Base-by-base conservation (phyloP, 2,113 vertebrate genomes). In the Cardinalis cardinalis region DNA sequence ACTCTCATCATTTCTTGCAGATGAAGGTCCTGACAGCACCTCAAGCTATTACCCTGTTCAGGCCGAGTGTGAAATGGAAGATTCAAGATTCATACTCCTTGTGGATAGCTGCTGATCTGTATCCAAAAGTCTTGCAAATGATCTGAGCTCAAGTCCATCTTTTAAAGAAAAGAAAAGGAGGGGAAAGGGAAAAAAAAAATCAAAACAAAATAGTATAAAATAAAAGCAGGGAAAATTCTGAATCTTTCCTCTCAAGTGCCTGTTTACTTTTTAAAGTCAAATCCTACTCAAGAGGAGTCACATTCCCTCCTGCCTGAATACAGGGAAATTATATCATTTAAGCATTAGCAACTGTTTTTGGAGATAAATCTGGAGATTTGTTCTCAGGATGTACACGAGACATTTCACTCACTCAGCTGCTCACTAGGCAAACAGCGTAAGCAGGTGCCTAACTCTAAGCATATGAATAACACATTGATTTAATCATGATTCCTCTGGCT, bases 11-110 rank as follows among this genome's bases (percentile, higher is more conserved):
- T 83, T 94, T 90, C 79, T 89, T 92, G 79, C 78, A 91, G 93
- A 91, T 88, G 83, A 92, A 95, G 91, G 91, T 95, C 91, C 88
- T 92, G 91, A 95, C 82, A 95, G 78, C 75, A 96, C 91, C 85
- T 94, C 85, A 91, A 88, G 68, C 89, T 94, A 95, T 95, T 95
- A 91, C 69, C 52, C 75, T 92, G 85, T 86, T 94, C 93, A 95
- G 89, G 43, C 79, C 84, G 88, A 93, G 78, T 92, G 78, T 93
- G 87, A 95, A 95, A 96, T 93, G 46, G 89, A 92, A 94, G 94
- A 94, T 91, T 92, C 87, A 93, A 83, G 87, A 95, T 93, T 93
- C 91, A 85, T 79, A 72, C 32, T 92, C 71, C 60, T 60, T 79
- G 48, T 79, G 51, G 76, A 79, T 75, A 84, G 70, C 19, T 92